These are phyloP conservation scores for Chironomus riparius DNA, from an alignment of 2,888 invertebrate species.

Conservation along the genomic window DNA sequence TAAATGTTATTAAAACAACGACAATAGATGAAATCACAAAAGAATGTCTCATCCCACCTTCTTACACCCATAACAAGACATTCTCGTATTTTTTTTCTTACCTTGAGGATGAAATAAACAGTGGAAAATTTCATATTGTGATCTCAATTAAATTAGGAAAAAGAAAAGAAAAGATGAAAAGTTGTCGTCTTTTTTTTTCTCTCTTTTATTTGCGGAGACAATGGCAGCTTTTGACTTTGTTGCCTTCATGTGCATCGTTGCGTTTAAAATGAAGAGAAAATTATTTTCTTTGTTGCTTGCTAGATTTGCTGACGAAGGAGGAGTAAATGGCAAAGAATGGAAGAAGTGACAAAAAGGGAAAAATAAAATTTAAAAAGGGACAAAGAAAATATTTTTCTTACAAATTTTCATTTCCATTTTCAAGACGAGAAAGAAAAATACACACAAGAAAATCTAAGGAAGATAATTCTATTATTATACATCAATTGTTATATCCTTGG, in stretches of 20 bases:
- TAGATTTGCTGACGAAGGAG: no score
- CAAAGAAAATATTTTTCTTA: constrained; percentile 3
- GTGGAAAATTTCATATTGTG: background rate
- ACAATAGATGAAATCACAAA: background rate
- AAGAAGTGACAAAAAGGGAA: background rate
- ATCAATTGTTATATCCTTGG: no score
- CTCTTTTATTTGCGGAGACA: background rate
- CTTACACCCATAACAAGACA: background rate
- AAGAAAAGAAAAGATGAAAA: background rate
- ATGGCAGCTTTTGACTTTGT: background rate
- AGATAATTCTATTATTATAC: no score
- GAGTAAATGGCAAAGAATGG: background rate
- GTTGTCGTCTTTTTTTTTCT: background rate
- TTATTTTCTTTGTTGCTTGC: background rate
- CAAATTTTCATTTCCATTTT: background rate
- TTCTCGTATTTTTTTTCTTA: no score
- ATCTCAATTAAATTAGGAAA: constrained; percentile 13
- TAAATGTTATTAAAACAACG: background rate
- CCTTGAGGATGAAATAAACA: background rate
- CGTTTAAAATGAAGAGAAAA: no score
- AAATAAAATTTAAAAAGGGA: background rate
- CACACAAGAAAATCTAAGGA: background rate
- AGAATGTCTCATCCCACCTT: background rate
- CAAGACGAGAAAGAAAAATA: background rate
- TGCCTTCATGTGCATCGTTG: no score